phyloP scores from a whole-genome alignment of 2,113 vertebrate species.

The Rhea pennata region DNA sequence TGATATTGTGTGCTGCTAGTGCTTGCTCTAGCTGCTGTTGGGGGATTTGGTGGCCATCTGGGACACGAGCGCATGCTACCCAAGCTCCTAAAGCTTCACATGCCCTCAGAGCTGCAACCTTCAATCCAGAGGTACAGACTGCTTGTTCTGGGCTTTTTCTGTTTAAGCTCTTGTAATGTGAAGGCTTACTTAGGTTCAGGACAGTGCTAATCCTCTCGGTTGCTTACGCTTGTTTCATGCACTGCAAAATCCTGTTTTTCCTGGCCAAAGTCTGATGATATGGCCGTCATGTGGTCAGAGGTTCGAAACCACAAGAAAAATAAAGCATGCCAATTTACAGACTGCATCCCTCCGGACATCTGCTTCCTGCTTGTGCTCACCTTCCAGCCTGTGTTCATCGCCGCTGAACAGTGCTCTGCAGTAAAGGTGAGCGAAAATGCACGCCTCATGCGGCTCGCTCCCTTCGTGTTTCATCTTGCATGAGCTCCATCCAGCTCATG shows the following conservation, averaged over 20 bases:
- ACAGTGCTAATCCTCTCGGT: neutral
- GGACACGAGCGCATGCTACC: neutral
- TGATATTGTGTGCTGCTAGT: neutral
- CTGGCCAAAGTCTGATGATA: too few species aligned
- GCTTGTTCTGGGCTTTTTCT: neutral
- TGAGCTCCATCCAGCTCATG: neutral
- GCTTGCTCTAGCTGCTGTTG: neutral
- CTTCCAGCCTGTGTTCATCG: fast-evolving
- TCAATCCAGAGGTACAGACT: neutral
- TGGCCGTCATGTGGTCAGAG: neutral
- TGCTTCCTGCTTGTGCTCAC: neutral
- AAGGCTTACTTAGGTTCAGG: neutral
- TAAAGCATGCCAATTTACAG: neutral
- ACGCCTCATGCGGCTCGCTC: fast-evolving
- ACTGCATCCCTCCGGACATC: neutral
- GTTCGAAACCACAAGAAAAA: neutral
- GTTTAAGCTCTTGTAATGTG: neutral
- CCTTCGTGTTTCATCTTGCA: fast-evolving
- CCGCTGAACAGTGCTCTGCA: neutral
- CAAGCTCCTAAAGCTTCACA: neutral
- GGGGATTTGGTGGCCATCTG: neutral
- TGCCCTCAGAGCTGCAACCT: neutral
- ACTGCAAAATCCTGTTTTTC: neutral
- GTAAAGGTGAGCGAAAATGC: neutral
- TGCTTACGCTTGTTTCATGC: neutral